These are phyloP conservation scores for Drosophila nebulosa DNA, from an alignment of 1,140 invertebrate species.

Conservation along the genomic window DNA sequence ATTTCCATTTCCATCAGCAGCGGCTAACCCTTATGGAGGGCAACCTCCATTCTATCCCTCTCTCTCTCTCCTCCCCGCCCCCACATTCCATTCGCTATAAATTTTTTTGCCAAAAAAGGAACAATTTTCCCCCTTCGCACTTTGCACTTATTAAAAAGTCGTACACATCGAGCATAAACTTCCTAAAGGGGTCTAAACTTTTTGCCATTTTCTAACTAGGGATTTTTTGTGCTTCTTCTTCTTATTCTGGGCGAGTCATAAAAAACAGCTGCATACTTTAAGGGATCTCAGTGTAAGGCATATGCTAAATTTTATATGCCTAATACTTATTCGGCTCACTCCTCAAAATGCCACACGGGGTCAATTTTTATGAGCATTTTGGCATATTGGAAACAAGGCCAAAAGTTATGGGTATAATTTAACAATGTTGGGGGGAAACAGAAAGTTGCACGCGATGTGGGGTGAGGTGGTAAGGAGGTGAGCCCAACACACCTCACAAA, in stretches of 20 bases:
- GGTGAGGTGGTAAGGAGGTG: background rate
- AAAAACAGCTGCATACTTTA: constrained; percentile 77
- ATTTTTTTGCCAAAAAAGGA: constrained; percentile 41
- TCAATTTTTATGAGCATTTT: constrained; percentile 78
- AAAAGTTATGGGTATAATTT: constrained; percentile 75
- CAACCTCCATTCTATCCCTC: background rate
- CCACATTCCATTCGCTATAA: constrained; percentile 16
- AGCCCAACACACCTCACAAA: too few species aligned
- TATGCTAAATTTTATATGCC: constrained; percentile 71
- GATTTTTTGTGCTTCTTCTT: constrained; percentile 13
- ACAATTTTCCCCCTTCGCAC: constrained; percentile 51
- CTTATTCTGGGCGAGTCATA: constrained; percentile 33
- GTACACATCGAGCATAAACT: constrained; percentile 69
- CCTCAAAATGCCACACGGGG: constrained; percentile 49
- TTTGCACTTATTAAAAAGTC: constrained; percentile 78
- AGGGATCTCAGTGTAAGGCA: constrained; percentile 36
- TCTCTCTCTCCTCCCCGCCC: background rate
- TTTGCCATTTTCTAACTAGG: constrained; percentile 56
- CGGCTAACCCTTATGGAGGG: constrained; percentile 9
- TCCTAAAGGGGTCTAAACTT: constrained; percentile 62
- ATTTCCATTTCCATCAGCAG: background rate
- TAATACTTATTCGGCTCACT: constrained; percentile 2
- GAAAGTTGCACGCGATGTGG: constrained; percentile 52
- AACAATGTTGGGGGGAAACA: constrained; percentile 44
- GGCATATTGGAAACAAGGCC: constrained; percentile 74